Evolutionary conservation across 2,797 vertebrate species (phyloP), one percentile per base, ranked within the genome.

Genomic region (Iguana delicatissima): DNA sequence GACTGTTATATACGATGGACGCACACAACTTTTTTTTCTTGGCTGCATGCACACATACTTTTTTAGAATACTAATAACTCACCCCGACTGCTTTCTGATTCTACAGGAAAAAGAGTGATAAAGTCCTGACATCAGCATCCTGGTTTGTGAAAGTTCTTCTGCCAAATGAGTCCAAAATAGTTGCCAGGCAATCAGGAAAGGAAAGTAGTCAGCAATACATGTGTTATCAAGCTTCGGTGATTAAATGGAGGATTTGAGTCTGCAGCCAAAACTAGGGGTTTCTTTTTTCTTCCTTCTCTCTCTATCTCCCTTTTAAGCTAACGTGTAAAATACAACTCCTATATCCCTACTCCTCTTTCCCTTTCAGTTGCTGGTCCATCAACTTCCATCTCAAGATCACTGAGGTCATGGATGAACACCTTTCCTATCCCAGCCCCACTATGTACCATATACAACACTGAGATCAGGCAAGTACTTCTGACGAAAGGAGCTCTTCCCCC

Each of bases 111-210:
- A n/a, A 32, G 8, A 89, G 38, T 3, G 55, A 22, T 67, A 77
- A 64, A 32, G 73, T 59, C 55, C 29, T 38, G 55, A 83, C 6
- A 62, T 46, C 80, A 46, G 26, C 52, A 74, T 4, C 24, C 26
- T 82, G 22, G 16, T 59, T 89, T 84, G 35, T 76, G 42, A 84
- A 38, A 46, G 32, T 38, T 88, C 16, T 80, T 79, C 57, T 89
- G 72, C 67, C 62, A 74, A 55, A 42, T 76, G 26, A 89, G 20
- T 16, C 69, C 32, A 29, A 69, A 69, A 42, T 80, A 22, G 32
- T 83, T 89, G 52, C 67, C 87, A 83, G 83, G 69, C 13, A 89
- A 89, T 73, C 52, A 89, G 24, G 67, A 89, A 83, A 89, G 50
- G 20, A 89, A 83, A 74, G 52, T 22, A 89, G 69, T 89, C 87